Conservation (phyloP, 2,888 invertebrate genomes). For the Cerastis leucographa region DNA sequence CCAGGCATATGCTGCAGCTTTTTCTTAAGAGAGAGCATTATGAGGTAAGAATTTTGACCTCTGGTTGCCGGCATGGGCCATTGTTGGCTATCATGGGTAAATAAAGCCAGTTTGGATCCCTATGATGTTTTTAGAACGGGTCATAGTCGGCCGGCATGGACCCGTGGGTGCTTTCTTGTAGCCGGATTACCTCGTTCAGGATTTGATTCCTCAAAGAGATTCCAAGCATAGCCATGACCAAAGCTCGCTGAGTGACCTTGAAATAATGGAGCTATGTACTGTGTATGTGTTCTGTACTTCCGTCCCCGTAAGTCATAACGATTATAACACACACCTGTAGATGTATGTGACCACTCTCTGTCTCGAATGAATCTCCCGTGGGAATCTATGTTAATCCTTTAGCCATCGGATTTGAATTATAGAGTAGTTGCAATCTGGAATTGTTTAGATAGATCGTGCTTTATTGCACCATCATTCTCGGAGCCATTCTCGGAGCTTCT, state of each 20-base stretch:
- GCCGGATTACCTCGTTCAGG: background rate
- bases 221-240: background rate
- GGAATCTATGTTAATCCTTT: background rate
- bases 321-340: background rate
- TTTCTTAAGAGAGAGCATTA: slow-evolving; percentile 97
- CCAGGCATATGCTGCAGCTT: slow-evolving; percentile 96
- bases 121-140: too few species aligned
- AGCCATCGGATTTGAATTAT: too few species aligned
- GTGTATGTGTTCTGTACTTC: too few species aligned
- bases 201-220: background rate
- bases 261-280: too few species aligned
- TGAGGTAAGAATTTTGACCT: slow-evolving; percentile 89
- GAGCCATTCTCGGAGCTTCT: too few species aligned
- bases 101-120: too few species aligned
- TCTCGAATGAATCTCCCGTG: background rate
- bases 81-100: too few species aligned
- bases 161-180: background rate
- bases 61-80: background rate
- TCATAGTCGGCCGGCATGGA: background rate
- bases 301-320: background rate
- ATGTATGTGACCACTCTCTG: background rate
- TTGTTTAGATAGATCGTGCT: background rate
- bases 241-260: too few species aligned
- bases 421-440: background rate
- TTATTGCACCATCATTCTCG: background rate